Percentiles rank a stretch among this genome's conserved stretches.
Conservation (phyloP, 1,140 invertebrate species). For the Uloborus diversus region DNA sequence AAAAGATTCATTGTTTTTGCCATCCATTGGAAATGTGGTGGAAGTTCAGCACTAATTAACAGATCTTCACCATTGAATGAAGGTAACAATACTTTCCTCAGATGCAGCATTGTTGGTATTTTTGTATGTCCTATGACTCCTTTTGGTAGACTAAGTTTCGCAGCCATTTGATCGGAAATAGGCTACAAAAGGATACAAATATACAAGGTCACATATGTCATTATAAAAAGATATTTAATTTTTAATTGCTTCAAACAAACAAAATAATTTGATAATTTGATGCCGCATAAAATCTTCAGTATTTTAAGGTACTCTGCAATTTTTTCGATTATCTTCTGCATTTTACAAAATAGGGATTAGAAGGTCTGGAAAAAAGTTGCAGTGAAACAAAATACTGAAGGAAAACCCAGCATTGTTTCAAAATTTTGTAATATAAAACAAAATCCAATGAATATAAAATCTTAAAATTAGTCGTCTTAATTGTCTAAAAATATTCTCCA, state of each 20-base stretch:
- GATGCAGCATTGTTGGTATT: conserved; percentile 39
- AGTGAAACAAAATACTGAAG: neutral
- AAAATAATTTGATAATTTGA: neutral
- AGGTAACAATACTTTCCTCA: conserved; percentile 37
- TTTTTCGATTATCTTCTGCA: neutral
- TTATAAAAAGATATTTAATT: neutral
- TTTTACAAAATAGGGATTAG: neutral
- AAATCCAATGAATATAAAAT: neutral
- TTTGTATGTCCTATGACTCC: neutral
- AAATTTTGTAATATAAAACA: neutral
- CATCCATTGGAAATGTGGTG: conserved; percentile 37
- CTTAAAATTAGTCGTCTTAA: neutral
- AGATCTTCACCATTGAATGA: conserved; percentile 19
- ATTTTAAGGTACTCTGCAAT: too few species aligned
- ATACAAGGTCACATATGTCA: neutral
- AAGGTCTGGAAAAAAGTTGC: neutral
- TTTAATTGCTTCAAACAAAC: neutral
- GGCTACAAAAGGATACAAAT: neutral
- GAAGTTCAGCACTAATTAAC: conserved; percentile 6
- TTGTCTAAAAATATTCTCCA: neutral
- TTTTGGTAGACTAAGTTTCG: conserved; percentile 4
- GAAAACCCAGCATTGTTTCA: neutral
- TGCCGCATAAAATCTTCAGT: too few species aligned
- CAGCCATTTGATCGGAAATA: neutral
- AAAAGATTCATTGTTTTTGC: conserved; percentile 20